Percentiles rank a stretch among this genome's conserved stretches.
Evolutionary conservation across 2,888 invertebrate species (phyloP).

Genomic region (Andrena marginata): DNA sequence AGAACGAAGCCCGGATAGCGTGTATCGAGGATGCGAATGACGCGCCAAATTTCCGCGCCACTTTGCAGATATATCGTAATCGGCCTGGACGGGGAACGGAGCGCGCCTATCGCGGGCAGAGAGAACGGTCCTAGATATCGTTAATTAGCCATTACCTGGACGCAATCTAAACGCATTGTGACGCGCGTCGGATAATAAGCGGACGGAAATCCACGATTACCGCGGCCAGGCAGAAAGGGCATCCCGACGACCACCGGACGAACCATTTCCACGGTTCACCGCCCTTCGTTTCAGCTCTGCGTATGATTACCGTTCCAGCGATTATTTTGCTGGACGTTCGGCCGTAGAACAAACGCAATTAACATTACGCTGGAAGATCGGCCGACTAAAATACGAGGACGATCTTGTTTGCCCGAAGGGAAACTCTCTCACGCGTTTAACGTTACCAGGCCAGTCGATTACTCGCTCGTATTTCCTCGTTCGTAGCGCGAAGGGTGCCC

Average conservation of each 20-base stretch:
- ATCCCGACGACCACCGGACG: conserved; percentile 81
- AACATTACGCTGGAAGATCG: conserved; percentile 48
- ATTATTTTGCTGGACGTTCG: conserved; percentile 65
- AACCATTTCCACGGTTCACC: conserved; percentile 84
- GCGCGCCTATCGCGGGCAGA: background rate
- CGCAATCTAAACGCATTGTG: conserved; percentile 73
- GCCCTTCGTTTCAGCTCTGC: conserved; percentile 74
- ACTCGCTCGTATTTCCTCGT: background rate
- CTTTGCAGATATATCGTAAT: background rate
- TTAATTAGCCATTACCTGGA: conserved; percentile 67
- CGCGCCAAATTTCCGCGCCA: too few relatives aligned
- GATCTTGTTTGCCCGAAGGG: conserved; percentile 54
- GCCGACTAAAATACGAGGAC: conserved; percentile 44
- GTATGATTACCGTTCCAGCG: conserved; percentile 72
- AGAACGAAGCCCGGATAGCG: background rate
- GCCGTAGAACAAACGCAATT: conserved; percentile 62
- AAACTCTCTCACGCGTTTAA: conserved; percentile 60
- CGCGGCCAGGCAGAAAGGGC: conserved; percentile 80
- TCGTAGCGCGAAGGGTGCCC: background rate
- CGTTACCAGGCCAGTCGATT: conserved; percentile 33
- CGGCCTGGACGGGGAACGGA: too few relatives aligned
- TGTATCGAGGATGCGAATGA: too few relatives aligned
- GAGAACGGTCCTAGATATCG: conserved; percentile 34
- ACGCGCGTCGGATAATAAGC: conserved; percentile 78
- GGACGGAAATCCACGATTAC: conserved; percentile 84